Conservation (phyloP, 2,797 vertebrate species). For the Diplodus puntazzo region DNA sequence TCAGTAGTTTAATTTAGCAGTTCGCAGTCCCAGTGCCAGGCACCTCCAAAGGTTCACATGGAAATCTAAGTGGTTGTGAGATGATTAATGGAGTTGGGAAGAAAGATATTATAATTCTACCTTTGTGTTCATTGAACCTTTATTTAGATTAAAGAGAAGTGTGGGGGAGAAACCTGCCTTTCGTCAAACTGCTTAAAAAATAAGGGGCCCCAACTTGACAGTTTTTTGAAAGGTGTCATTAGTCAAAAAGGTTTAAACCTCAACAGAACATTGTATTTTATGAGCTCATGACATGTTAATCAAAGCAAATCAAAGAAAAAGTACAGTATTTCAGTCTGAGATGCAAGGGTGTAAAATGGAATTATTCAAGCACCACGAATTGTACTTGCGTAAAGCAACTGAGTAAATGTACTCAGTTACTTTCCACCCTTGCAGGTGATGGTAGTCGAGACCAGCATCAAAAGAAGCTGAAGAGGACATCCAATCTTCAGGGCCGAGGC, state of each 20-base stretch:
- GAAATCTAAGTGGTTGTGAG: neutral
- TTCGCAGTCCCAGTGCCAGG: neutral
- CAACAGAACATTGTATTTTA: neutral
- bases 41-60: neutral
- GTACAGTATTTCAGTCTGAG: neutral
- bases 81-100: neutral
- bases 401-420: conserved; percentile 2
- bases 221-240: neutral
- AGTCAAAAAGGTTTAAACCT: neutral
- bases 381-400: neutral
- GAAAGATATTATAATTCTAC: neutral
- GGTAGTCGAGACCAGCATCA: conserved; percentile 50
- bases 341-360: neutral
- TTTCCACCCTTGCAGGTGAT: conserved; percentile 3
- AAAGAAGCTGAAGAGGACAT: conserved; percentile 42
- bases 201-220: neutral
- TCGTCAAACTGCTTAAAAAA: too few species aligned
- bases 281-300: neutral
- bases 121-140: neutral
- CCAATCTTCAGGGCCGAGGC: conserved; percentile 14
- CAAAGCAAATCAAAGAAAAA: too few species aligned
- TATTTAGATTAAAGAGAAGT: neutral
- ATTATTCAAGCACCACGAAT: neutral
- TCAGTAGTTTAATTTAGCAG: neutral
- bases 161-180: neutral